Base-by-base conservation (phyloP, 2,888 invertebrate genomes). In the Eupithecia subfuscata region DNA sequence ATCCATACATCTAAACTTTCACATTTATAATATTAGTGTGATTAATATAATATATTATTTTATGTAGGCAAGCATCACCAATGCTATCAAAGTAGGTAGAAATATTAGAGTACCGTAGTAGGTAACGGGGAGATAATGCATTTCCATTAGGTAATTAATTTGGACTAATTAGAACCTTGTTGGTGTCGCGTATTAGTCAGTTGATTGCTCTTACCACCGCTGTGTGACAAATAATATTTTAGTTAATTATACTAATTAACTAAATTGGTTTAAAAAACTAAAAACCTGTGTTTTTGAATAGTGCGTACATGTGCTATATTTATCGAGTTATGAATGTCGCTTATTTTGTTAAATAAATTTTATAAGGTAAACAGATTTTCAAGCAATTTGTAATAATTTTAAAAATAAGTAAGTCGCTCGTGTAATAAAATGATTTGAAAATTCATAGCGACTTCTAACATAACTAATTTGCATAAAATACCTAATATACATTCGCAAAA, bases 141-240 rank as follows among this genome's bases (percentile, higher is more conserved):
- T 87, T 90, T 87, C 86, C 86, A 91, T 91, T 91, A 77, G 48
- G 73, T 77, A 91, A 92, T 92, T 91, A 91, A 90, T 86, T 90
- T 84, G 87, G 86, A 87, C 88, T 90, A 90, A 92, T 92, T 92
- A 92, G 91, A 91, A 87, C 87, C 89, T 89, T 90, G 91, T 88
- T 88, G 89, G 89, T 90, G 90, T 91, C 90, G 89, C 88, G 89
- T 87, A 91, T 91, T 92, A 91, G 92, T 92, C 89, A 89, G 84
- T 83, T 89, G 88, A 91, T 90, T 89, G 89, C 86, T 83, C 83
- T 82, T 84, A 79, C 82, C 81, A 77, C 72, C 60, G 56, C 12
- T 60, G 25, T 60, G 60, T 25, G 60, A 14, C 60, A 25, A 60
- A 60, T 56, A n/a, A 56, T 56, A 76, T 75, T 71, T 45, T 72